Base-by-base conservation (phyloP, 2,888 invertebrate genomes). In the Geotrupes spiniger region DNA sequence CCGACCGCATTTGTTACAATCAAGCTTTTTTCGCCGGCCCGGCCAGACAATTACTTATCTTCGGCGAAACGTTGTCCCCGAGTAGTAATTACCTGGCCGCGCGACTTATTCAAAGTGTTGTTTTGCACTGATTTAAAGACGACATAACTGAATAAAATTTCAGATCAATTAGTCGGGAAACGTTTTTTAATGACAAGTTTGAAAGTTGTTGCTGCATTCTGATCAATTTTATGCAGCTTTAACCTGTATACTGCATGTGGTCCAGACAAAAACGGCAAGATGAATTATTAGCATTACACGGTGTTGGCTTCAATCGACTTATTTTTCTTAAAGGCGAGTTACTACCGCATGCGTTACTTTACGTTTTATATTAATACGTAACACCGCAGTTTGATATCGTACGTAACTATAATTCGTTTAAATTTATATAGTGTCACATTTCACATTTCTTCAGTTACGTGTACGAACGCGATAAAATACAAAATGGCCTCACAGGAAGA, bases 71-170 rank as follows among this genome's bases (percentile, higher is more conserved):
- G 3, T 6, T 4, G 3, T 21, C 21, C 21, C 3, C 21, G 21
- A 21, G 4, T 21, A 21, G 6, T 21, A 21, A 21, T 21, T 21
- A 21, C 21, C 4, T 38, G 44, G 38, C 27, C 27, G 6, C 15
- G 10, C 28, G 16, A 12, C 11, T 38, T 38, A 38, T 36, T 45
- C 12, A 25, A 9, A 29, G 29, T 15, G 15, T 45, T 29, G 37
- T 36, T 45, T 45, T 38, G 38, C 38, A 28, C 38, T 44, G 37
- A 43, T 27, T 43, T 43, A 36, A 9, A 25, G 43, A 27, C 43
- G 15, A 11, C 43, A 25, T 43, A 36, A 15, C 36, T 36, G 43
- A 43, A 43, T 43, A 15, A 43, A 36, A 43, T 43, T 36, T 43
- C 2, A 15, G 36, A 36, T 12, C 43, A 43, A 26, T 36, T 36